Percentiles rank a stretch among this genome's conserved stretches.
phyloP scores from a whole-genome alignment of 2,797 vertebrate species.

The Chanos chanos region DNA sequence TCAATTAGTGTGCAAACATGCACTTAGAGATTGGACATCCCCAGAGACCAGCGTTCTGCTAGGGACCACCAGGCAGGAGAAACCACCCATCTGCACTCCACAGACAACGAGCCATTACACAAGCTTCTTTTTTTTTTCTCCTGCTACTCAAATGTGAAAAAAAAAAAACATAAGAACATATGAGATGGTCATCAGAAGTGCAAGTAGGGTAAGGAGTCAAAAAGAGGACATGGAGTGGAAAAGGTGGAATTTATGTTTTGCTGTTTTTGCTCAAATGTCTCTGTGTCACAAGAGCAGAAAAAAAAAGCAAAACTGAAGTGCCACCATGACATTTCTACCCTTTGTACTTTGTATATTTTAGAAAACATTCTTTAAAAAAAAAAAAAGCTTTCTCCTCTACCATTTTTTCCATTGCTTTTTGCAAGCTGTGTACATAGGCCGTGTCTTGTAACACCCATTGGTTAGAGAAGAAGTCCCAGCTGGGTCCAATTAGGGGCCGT shows the following conservation, averaged over 20 bases:
- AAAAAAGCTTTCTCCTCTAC: constrained; percentile 19
- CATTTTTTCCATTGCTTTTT: constrained; percentile 19
- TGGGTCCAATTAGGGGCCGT: constrained; percentile 48
- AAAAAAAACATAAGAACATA: no score
- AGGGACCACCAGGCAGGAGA: constrained; percentile 7
- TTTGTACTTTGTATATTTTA: no score
- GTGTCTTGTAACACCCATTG: constrained; percentile 44
- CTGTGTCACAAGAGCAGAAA: no score
- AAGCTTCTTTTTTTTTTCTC: background rate
- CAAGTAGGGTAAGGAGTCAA: no score
- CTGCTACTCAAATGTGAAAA: no score
- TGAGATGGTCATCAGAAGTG: no score
- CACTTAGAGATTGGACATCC: constrained; percentile 21
- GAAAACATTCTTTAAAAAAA: no score
- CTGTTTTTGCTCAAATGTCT: no score
- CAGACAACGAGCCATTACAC: background rate
- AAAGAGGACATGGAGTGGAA: no score
- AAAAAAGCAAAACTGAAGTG: no score
- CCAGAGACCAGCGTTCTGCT: constrained; percentile 22
- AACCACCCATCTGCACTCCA: constrained; percentile 3
- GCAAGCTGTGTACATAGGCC: constrained; percentile 8
- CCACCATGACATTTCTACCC: no score
- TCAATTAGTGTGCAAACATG: constrained; percentile 35
- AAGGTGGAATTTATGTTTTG: no score
- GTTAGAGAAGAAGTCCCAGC: constrained; percentile 46